Percentiles rank a stretch among this genome's conserved stretches.
phyloP scores from a whole-genome alignment of 2,113 vertebrate genomes.

The Colistium nudipinnis region DNA sequence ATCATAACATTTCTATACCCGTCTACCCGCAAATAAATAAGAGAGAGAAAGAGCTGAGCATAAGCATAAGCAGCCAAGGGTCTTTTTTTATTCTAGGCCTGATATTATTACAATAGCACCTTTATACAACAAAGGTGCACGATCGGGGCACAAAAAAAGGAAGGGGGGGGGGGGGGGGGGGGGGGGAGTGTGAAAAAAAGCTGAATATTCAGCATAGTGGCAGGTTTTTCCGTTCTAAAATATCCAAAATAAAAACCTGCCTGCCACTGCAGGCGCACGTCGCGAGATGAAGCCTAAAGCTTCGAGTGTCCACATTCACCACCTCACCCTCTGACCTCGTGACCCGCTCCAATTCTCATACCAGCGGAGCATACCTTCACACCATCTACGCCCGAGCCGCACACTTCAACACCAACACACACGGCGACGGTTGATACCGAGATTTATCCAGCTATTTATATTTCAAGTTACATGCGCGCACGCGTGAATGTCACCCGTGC shows the following conservation, averaged over 20 bases:
- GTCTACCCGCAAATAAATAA: slow-evolving; percentile 39
- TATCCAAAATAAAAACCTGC: no score
- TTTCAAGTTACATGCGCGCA: slow-evolving; percentile 1
- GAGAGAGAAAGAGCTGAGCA: background rate
- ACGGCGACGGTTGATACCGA: background rate
- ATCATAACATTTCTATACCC: slow-evolving; percentile 21
- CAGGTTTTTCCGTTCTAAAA: no score
- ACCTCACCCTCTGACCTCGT: background rate
- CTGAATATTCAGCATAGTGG: no score
- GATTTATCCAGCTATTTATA: background rate
- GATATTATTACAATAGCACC: slow-evolving; percentile 14
- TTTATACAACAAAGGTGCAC: slow-evolving; percentile 8
- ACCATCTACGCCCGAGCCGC: background rate
- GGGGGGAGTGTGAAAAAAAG: no score
- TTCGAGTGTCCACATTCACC: background rate
- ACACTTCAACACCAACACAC: background rate
- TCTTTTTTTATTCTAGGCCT: slow-evolving; percentile 11
- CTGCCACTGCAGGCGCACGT: background rate
- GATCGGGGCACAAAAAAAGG: background rate
- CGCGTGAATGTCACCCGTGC: background rate
- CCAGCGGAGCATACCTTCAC: background rate
- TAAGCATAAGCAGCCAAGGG: background rate
- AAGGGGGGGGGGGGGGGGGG: no score
- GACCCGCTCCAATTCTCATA: background rate
- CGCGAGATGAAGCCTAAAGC: background rate